Evolutionary conservation across 2,888 invertebrate genomes (phyloP).

Genomic region (Tribolium freemani): DNA sequence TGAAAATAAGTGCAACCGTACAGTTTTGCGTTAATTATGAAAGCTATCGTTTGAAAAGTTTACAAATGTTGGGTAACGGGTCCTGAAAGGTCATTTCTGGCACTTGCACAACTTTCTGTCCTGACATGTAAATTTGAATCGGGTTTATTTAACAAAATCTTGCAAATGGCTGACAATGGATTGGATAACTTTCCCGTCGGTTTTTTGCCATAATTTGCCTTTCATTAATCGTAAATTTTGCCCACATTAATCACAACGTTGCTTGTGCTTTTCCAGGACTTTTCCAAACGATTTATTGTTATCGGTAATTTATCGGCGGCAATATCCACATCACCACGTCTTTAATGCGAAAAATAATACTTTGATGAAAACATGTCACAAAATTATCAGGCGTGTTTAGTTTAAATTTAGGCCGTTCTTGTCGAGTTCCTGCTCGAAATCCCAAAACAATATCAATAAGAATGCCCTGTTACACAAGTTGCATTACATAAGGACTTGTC

Average conservation of each 20-base stretch:
- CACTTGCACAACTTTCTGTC: background rate
- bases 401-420: no score
- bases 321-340: background rate
- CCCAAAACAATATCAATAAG: background rate
- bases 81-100: background rate
- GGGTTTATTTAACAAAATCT: background rate
- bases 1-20: constrained; percentile 13
- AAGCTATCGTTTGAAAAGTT: background rate
- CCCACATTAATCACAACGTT: background rate
- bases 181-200: background rate
- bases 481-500: constrained; percentile 15
- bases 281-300: constrained; percentile 11
- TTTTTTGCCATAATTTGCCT: background rate
- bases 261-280: background rate
- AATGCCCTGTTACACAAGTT: background rate
- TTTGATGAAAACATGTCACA: background rate
- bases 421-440: background rate
- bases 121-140: background rate
- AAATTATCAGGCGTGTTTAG: no score
- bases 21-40: constrained; percentile 7
- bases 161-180: background rate
- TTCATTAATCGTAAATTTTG: background rate
- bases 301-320: background rate
- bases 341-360: constrained; percentile 3
- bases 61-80: background rate